Evolutionary conservation across 64 coral and sea anemone genomes (phyloP), one percentile per base, ranked within the genome.

Genomic region (Astreopora myriophthalma): DNA sequence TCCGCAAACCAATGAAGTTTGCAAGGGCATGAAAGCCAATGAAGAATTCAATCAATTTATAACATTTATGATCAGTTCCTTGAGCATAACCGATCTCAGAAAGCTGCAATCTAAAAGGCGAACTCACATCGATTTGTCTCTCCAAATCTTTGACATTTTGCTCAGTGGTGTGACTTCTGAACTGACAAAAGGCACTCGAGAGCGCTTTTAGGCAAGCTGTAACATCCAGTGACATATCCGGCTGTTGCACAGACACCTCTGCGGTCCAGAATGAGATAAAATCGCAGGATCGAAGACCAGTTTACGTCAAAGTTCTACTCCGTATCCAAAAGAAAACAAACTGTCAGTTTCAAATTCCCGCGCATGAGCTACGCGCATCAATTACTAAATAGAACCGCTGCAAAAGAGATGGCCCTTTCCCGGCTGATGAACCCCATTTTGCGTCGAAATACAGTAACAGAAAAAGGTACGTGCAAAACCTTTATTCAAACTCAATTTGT

Each of bases 51-150:
- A 30, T 30, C 27, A 55, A 51, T 29, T 31, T 31, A 4, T 46
- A 77, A 37, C 22, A 29, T 34, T 48, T 77, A 22, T 66, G 48
- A 68, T 76, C 5, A 44, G 24, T 14, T 46, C 31, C 17, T 51
- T 17, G 11, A 44, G 40, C 40, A 57, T 55, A 32, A 55, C 5
- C 11, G 32, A 79, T 61, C 19, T 42, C 44, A 66, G 20, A 58
- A 29, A 39, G 4, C 36, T 35, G 22, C 85, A 30, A 10, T 64
- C 19, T 20, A n/a, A 61, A 33, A 49, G 11, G 19, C 24, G 24
- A 34, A 95, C 96, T 93, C 74, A 98, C 96, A 51, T 98, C 96
- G 79, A 98, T 93, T 79, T 98, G 96, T 85, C 93, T 85, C 69
- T 98, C 96, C 20, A 98, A 58, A 28, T 98, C 93, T 49, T 95